Conservation (phyloP, 2,113 vertebrate genomes). For the Catharus fuscescens region DNA sequence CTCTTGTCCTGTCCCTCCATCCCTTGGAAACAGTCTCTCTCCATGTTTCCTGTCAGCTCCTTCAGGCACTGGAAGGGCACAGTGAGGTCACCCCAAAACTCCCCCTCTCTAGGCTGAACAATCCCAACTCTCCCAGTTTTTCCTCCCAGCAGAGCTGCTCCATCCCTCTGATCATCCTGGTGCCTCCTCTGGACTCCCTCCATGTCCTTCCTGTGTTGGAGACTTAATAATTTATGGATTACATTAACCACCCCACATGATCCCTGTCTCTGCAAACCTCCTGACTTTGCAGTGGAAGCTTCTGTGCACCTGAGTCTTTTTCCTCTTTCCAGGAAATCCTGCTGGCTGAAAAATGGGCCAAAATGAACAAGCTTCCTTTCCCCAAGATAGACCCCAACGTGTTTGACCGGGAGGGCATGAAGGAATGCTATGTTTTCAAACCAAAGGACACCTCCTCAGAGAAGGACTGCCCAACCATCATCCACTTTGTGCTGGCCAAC, state of each 20-base stretch:
- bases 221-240: neutral
- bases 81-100: neutral
- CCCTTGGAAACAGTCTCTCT: neutral
- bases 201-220: neutral
- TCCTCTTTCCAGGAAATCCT: conserved; percentile 85
- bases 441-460: conserved; percentile 87
- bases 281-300: neutral
- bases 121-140: neutral
- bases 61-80: accelerated
- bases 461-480: conserved; percentile 92
- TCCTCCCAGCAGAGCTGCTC: neutral
- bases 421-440: conserved; percentile 97
- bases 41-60: neutral
- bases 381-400: conserved; percentile 97
- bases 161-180: neutral
- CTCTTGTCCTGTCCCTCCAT: neutral
- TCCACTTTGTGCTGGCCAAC: conserved; percentile 97
- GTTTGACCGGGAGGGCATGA: conserved; percentile 94
- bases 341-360: conserved; percentile 97
- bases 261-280: neutral
- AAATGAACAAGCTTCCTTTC: conserved; percentile 97
- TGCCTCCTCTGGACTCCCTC: neutral
- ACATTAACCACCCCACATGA: neutral
- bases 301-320: neutral
- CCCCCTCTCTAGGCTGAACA: neutral